Base-by-base conservation (phyloP, 2,113 vertebrate genomes). In the Pangasianodon hypophthalmus region DNA sequence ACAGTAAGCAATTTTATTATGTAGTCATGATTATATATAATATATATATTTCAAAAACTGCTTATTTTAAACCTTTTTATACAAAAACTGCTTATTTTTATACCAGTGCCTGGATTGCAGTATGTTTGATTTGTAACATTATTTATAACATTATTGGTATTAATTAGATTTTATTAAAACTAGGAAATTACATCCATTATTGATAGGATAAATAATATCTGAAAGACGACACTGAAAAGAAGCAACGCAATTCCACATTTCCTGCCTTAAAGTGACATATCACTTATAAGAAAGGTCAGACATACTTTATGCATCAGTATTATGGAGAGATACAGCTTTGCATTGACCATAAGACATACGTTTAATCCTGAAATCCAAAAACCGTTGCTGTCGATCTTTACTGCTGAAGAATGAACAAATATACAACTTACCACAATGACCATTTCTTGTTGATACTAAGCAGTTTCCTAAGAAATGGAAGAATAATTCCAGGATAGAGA, bases 381-480 rank as follows among this genome's bases (percentile, higher is more conserved):
- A 37, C 16, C 11, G 0, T 32, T 41, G 3, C 8, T 69, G 46
- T n/a, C 19, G 1, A 54, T 4, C 29, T 54, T 86, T 50, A 41
- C 19, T 87, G 56, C 0, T n/a, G 46, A 69, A 86, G 29, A 52
- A 69, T 19, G 11, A 67, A 85, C 41, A 82, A 54, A 82, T 56
- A 58, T 24, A 26, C 13, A 92, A 95, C 97, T 97, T 96, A 96
- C 96, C 96, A 85, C 93, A 94, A 84, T 58, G 88, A 87, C 52
- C 89, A 92, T 94, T 93, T 89, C 94, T 56, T 81, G 86, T 67
- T 88, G 75, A 73, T 44, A 73, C 67, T 29, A 48, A 93, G 90
- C 82, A 41, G 4, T 82, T 50, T 50, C 69, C 52, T 13, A 37
- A 60, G 73, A 54, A 86, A 56, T 88, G 79, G n/a, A 10, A 60